Evolutionary conservation across 23 tunicate species (phyloP).

Genomic region (Trididemnum nubilum): DNA sequence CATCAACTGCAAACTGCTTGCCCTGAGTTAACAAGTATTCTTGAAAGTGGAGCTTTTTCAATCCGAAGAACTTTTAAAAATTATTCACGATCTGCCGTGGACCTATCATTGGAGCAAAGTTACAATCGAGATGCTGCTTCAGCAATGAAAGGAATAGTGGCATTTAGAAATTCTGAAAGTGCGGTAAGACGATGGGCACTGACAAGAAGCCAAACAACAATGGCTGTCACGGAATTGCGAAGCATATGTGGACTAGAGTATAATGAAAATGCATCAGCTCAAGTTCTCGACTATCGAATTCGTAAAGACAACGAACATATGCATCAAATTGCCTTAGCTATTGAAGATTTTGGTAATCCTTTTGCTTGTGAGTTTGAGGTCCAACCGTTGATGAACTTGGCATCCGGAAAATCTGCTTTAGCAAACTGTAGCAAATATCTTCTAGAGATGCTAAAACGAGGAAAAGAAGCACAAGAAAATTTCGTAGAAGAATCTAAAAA

Average conservation of each 20-base stretch:
- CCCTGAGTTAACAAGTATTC: no score
- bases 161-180: not conserved
- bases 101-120: not conserved
- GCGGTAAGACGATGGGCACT: not conserved
- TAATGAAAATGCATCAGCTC: not conserved
- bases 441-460: no score
- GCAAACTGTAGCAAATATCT: not conserved
- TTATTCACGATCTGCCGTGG: not conserved
- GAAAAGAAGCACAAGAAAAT: not conserved
- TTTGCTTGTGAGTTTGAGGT: not conserved
- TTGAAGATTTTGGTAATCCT: not conserved
- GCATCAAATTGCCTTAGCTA: not conserved
- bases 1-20: no score
- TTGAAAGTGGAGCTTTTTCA: no score
- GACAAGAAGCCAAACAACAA: not conserved
- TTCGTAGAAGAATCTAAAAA: not conserved
- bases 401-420: not conserved
- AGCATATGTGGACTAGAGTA: not conserved
- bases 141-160: not conserved
- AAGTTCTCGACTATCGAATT: not conserved
- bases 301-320: not conserved
- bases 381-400: not conserved
- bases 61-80: not conserved
- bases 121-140: not conserved
- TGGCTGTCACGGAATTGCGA: not conserved